Evolutionary conservation across 2,797 vertebrate species (phyloP), one percentile per base, ranked within the genome.

Genomic region (Fistularia tabacaria): DNA sequence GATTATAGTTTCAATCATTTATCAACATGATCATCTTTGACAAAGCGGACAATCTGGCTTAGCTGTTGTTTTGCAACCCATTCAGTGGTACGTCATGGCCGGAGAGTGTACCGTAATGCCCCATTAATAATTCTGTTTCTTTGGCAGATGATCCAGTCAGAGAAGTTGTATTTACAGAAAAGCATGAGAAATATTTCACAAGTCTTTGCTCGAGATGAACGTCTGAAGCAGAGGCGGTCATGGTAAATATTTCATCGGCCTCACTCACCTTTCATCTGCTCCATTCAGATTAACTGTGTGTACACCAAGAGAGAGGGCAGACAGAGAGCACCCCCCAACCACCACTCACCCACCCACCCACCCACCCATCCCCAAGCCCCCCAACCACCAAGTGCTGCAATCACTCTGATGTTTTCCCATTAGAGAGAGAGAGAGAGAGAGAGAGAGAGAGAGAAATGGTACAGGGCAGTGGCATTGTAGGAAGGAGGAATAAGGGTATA

Each of bases 241-340:
- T 46, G 38, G 52, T 71, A 59, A 71, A 75, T 82, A 73, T 79
- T 75, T 74, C 11, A 73, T 55, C 36, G 64, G 54, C 55, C 46
- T 56, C 51, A 39, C 58, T 70, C 73, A 62, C 56, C 64, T 66
- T 39, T 66, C 48, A 51, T 77, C 62, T 59, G 45, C 59, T 66
- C 49, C 43, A 48, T 65, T 69, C 63, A 64, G 38, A 41, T 55
- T 45, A 64, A 50, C 55, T 50, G 69, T 49, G 36, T 43, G 47
- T 49, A 57, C 59, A 48, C 49, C 10, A 15, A 8, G 41, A 56
- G 45, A 41, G 51, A 54, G 43, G 10, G 39, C 1, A 48, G 39
- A 44, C 11, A 41, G 14, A 38, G 36, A 52, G 47, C 11, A 39
- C 40, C 44, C 61, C 44, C 25, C 46, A 25, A 25, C 39, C 38